Percentiles rank a stretch among this genome's conserved stretches.
Conservation (phyloP, 2,113 vertebrate species). For the Forbesichthys papilliferus region DNA sequence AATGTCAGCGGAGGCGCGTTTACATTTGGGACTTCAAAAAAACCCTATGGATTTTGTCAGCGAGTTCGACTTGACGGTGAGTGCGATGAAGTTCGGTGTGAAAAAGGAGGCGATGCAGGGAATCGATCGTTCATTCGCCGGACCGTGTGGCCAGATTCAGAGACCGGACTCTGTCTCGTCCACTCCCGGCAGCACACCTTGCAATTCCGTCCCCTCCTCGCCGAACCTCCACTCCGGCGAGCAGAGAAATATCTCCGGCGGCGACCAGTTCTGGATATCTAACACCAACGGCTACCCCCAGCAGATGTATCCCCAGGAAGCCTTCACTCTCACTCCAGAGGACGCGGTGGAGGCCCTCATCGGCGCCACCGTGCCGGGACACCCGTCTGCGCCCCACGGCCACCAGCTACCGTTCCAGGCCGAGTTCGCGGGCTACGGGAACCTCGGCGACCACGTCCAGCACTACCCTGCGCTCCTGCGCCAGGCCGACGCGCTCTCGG, state of each 20-base stretch:
- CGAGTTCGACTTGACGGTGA: constrained; percentile 83
- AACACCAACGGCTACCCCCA: constrained; percentile 90
- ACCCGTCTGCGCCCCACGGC: constrained; percentile 80
- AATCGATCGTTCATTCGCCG: constrained; percentile 87
- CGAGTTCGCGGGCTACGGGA: constrained; percentile 75
- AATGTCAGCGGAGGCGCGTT: constrained; percentile 87
- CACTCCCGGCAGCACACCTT: constrained; percentile 95
- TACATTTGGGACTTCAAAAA: constrained; percentile 85
- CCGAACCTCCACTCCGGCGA: constrained; percentile 92
- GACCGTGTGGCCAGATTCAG: constrained; percentile 90
- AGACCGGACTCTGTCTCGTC: constrained; percentile 95
- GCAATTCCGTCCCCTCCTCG: constrained; percentile 95
- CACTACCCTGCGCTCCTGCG: constrained; percentile 67
- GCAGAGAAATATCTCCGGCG: constrained; percentile 88
- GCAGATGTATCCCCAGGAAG: constrained; percentile 88
- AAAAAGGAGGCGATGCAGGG: constrained; percentile 93
- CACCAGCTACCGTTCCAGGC: constrained; percentile 85
- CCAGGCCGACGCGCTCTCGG: constrained; percentile 75
- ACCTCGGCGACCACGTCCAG: constrained; percentile 71
- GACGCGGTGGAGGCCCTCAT: constrained; percentile 97
- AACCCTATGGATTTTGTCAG: constrained; percentile 92
- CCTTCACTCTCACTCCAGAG: constrained; percentile 92
- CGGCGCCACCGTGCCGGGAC: constrained; percentile 80
- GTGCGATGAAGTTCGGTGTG: constrained; percentile 95
- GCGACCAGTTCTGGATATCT: constrained; percentile 94